Evolutionary conservation across 2,113 vertebrate genomes (phyloP).

Genomic region (Trogon surrucura): DNA sequence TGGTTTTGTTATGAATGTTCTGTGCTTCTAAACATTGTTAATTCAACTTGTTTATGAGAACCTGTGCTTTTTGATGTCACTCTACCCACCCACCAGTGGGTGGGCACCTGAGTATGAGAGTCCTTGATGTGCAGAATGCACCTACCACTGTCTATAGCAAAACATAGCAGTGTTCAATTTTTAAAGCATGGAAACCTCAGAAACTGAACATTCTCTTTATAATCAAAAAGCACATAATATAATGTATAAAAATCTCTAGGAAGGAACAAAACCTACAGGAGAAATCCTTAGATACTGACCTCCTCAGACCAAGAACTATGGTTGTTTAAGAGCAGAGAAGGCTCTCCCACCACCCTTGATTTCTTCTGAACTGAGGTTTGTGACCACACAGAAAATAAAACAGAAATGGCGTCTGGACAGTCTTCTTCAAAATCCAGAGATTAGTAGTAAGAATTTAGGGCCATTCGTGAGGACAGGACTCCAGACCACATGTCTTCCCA

Average conservation of each 20-base stretch:
- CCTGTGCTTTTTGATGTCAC: too few species aligned
- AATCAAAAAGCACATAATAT: not conserved
- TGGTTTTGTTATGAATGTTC: not conserved
- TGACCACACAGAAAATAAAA: not conserved
- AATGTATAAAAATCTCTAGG: not conserved
- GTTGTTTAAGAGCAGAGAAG: not conserved
- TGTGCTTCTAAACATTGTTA: not conserved
- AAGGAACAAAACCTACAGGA: not conserved
- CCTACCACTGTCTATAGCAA: not conserved
- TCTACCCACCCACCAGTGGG: accelerated
- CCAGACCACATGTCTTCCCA: accelerated
- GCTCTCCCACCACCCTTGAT: not conserved
- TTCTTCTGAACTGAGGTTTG: not conserved
- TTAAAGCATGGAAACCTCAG: not conserved
- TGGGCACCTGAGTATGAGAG: not conserved
- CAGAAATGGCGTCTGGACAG: not conserved
- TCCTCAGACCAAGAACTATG: not conserved
- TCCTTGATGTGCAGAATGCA: accelerated
- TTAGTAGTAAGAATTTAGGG: not conserved
- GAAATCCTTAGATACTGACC: not conserved
- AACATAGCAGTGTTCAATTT: not conserved
- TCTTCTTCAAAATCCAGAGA: not conserved
- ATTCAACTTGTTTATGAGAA: too few species aligned
- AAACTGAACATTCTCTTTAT: not conserved
- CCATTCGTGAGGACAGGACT: not conserved